Conservation (phyloP, 2,113 vertebrate genomes). For the Saguinus imperator region DNA sequence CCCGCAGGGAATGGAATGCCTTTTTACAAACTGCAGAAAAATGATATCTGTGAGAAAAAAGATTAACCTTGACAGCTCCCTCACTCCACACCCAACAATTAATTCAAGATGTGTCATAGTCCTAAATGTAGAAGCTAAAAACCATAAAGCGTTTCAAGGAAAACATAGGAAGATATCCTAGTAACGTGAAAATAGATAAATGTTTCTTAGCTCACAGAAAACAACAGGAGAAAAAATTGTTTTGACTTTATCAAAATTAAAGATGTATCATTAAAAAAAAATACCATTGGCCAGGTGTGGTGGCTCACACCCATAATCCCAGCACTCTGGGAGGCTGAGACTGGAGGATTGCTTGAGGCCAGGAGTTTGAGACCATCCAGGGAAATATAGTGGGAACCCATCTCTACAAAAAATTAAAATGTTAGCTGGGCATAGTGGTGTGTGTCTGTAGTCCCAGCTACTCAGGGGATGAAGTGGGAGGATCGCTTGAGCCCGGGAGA, state of each 20-base stretch:
- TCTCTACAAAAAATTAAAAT: too few relatives aligned
- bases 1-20: neutral
- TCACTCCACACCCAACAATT: neutral
- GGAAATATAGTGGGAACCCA: too few relatives aligned
- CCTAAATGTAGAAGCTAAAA: neutral
- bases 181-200: neutral
- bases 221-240: neutral
- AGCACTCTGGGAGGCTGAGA: too few relatives aligned
- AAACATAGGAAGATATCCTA: neutral
- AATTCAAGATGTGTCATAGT: neutral
- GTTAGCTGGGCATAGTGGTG: too few relatives aligned
- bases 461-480: too few relatives aligned
- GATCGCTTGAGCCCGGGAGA: too few relatives aligned
- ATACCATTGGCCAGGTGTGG: neutral
- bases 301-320: too few relatives aligned
- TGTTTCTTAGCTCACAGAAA: conserved; percentile 11
- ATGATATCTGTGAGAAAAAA: neutral
- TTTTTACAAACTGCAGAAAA: neutral
- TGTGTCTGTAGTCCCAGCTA: too few relatives aligned
- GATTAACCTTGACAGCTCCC: neutral
- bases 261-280: neutral
- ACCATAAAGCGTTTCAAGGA: neutral
- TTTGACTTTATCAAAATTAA: conserved; percentile 29
- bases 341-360: too few relatives aligned
- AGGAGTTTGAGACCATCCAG: too few relatives aligned